Evolutionary conservation across 2,113 vertebrate species (phyloP).

Genomic region (Xenopus laevis): DNA sequence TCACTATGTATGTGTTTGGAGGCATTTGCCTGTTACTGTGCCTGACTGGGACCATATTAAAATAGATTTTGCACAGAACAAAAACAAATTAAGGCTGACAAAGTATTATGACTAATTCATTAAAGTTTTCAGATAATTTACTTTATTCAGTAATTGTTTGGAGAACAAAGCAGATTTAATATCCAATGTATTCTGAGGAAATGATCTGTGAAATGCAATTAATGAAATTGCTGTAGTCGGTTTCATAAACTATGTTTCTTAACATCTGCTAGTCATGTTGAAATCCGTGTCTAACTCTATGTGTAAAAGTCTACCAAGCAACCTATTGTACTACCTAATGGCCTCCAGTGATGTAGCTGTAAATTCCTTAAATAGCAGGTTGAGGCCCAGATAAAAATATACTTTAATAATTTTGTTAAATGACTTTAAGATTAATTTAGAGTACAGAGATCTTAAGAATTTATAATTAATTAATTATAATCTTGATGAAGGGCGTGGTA

Average conservation of each 20-base stretch:
- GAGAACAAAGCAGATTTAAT: slow-evolving; percentile 40
- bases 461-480: too few relatives aligned
- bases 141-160: slow-evolving; percentile 52
- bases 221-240: slow-evolving; percentile 62
- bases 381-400: slow-evolving; percentile 12
- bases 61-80: too few relatives aligned
- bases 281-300: slow-evolving; percentile 46
- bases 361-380: slow-evolving; percentile 50
- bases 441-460: neutral
- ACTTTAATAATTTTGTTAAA: neutral
- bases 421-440: slow-evolving; percentile 19
- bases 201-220: slow-evolving; percentile 64
- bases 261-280: slow-evolving; percentile 55
- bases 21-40: too few relatives aligned
- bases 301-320: slow-evolving; percentile 51
- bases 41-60: too few relatives aligned
- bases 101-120: neutral
- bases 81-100: too few relatives aligned
- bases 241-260: slow-evolving; percentile 49
- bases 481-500: too few relatives aligned
- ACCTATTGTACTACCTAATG: slow-evolving; percentile 53
- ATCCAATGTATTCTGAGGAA: slow-evolving; percentile 58
- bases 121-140: slow-evolving; percentile 12
- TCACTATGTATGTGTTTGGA: too few relatives aligned
- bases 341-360: slow-evolving; percentile 55